These are phyloP conservation scores for Canis aureus DNA, from an alignment of 2,113 vertebrate genomes.

Conservation along the genomic window DNA sequence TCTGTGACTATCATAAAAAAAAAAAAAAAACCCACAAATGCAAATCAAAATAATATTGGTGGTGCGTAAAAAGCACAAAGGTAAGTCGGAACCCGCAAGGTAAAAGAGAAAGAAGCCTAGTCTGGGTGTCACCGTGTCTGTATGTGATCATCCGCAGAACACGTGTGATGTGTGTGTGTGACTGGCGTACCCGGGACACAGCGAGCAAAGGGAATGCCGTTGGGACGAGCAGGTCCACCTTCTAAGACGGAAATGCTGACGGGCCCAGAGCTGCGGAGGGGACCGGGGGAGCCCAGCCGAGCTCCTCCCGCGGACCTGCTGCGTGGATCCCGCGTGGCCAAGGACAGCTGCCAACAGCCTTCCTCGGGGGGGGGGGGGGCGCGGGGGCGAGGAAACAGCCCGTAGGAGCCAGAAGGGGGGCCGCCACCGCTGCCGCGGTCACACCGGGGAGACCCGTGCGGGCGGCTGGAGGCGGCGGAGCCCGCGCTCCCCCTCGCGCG, in stretches of 20 bases:
- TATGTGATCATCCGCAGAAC: background rate
- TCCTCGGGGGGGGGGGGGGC: background rate
- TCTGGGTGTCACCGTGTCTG: too few relatives aligned
- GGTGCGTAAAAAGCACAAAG: background rate
- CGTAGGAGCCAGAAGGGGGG: background rate
- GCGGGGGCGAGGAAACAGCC: background rate
- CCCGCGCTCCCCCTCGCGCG: background rate
- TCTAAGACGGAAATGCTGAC: background rate
- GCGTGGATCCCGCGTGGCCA: background rate
- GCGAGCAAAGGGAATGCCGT: background rate
- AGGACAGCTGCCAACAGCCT: background rate
- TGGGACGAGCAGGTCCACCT: background rate
- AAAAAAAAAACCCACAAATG: background rate
- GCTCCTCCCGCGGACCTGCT: background rate
- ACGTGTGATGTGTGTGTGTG: too few relatives aligned
- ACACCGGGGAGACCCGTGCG: slow-evolving; percentile 62
- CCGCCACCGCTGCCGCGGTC: background rate
- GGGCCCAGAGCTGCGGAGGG: background rate
- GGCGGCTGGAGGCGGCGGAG: slow-evolving; percentile 5
- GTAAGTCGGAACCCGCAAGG: background rate
- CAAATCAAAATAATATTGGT: background rate
- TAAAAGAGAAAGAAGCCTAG: background rate
- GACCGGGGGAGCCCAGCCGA: too few relatives aligned
- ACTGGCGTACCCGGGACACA: background rate
- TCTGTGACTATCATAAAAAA: background rate